phyloP scores from a whole-genome alignment of 2,113 vertebrate genomes.

The Lepus timidus region DNA sequence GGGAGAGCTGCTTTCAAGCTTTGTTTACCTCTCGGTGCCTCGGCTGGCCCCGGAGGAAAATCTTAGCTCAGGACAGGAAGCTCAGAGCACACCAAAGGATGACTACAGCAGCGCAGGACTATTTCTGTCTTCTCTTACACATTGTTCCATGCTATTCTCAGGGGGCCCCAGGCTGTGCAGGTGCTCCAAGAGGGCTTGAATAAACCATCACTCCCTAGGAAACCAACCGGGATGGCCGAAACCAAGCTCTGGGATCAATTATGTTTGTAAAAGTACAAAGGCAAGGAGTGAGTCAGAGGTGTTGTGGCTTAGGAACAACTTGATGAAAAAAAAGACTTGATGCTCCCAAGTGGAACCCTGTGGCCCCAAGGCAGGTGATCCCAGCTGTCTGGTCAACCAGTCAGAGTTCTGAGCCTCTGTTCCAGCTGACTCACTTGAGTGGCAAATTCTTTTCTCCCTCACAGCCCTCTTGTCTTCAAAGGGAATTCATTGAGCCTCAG shows the following conservation, averaged over 20 bases:
- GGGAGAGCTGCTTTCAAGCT: conserved; percentile 44
- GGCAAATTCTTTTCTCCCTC: conserved; percentile 76
- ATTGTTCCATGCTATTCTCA: neutral
- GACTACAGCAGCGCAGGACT: conserved; percentile 34
- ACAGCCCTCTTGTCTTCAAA: conserved; percentile 80
- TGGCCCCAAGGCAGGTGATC: conserved; percentile 60
- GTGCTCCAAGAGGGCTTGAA: neutral
- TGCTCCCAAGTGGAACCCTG: conserved; percentile 50
- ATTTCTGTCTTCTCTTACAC: conserved; percentile 68
- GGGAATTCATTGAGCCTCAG: conserved; percentile 68
- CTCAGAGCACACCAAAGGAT: conserved; percentile 69
- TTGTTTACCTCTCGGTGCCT: conserved; percentile 75
- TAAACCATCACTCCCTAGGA: conserved; percentile 65
- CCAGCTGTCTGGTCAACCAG: conserved; percentile 38
- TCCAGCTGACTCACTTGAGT: conserved; percentile 75
- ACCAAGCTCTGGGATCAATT: conserved; percentile 80
- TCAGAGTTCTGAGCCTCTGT: neutral
- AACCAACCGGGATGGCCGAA: conserved; percentile 35
- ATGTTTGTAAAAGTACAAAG: conserved; percentile 59
- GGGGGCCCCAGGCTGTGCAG: neutral
- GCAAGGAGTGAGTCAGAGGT: conserved; percentile 29
- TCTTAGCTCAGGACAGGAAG: conserved; percentile 78
- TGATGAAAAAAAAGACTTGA: conserved; percentile 58
- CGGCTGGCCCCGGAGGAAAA: conserved; percentile 65
- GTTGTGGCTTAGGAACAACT: conserved; percentile 54